Evolutionary conservation across 2,113 vertebrate genomes (phyloP).

Genomic region (Arizona elegans): DNA sequence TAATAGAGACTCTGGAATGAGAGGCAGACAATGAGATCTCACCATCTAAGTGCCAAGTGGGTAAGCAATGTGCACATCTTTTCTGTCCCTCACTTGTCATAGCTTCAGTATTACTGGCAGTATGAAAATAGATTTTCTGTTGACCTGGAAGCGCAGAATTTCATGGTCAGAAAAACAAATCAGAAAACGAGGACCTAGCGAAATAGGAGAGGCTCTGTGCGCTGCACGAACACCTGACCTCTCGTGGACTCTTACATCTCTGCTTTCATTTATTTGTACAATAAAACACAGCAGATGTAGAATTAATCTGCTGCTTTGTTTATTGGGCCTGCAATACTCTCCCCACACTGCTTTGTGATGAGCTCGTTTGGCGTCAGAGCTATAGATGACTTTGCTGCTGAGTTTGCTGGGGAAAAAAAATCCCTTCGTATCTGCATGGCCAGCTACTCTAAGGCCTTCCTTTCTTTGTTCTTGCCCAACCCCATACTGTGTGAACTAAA

Average conservation of each 20-base stretch:
- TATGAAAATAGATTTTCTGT: background rate
- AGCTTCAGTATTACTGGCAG: background rate
- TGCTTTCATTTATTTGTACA: constrained; percentile 50
- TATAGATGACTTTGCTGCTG: background rate
- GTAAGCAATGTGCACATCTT: background rate
- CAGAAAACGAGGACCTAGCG: constrained; percentile 19
- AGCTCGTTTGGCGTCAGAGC: background rate
- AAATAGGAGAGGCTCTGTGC: constrained; percentile 22
- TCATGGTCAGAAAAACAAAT: constrained; percentile 27
- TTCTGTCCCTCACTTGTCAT: background rate
- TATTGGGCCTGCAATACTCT: constrained; percentile 42
- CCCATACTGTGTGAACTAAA: background rate
- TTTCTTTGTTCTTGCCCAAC: background rate
- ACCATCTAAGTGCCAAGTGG: background rate
- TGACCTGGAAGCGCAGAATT: background rate
- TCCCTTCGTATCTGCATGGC: background rate
- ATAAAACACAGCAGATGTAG: constrained; percentile 40
- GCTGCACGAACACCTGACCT: background rate
- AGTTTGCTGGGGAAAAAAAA: background rate
- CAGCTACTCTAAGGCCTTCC: background rate
- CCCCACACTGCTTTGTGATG: constrained; percentile 15
- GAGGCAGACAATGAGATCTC: background rate
- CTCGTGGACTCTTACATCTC: background rate
- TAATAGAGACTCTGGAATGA: background rate
- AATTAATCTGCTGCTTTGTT: constrained; percentile 44